Conservation (phyloP, 2,113 vertebrate genomes). For the Menura novaehollandiae region DNA sequence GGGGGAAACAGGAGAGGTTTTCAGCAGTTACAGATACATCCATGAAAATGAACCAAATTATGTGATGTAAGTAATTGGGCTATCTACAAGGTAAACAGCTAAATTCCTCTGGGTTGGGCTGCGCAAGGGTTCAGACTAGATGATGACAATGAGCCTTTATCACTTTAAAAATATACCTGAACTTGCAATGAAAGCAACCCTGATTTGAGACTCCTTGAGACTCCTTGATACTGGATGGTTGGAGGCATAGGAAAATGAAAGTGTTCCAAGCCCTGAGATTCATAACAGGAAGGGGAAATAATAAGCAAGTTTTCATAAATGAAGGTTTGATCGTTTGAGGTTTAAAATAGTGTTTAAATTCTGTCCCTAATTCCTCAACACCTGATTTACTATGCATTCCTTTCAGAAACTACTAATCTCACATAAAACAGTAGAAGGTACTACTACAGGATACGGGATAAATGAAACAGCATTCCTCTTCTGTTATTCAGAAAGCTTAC, state of each 20-base stretch:
- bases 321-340: neutral
- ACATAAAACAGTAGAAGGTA: neutral
- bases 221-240: neutral
- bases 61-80: neutral
- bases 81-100: neutral
- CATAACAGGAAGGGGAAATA: neutral
- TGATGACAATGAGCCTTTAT: neutral
- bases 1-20: neutral
- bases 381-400: neutral
- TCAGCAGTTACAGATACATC: neutral
- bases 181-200: neutral
- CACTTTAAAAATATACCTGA: constrained; percentile 4
- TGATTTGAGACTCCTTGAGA: neutral
- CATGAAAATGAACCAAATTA: neutral
- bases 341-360: neutral
- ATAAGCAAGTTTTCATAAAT: neutral
- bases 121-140: neutral
- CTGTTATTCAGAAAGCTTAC: neutral
- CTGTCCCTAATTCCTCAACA: neutral
- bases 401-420: neutral
- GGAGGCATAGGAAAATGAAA: neutral
- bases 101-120: neutral
- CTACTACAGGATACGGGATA: neutral
- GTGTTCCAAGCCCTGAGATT: neutral
- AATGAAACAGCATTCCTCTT: neutral